Base-by-base conservation (phyloP, 1,140 invertebrate species). In the Whitmania pigra region DNA sequence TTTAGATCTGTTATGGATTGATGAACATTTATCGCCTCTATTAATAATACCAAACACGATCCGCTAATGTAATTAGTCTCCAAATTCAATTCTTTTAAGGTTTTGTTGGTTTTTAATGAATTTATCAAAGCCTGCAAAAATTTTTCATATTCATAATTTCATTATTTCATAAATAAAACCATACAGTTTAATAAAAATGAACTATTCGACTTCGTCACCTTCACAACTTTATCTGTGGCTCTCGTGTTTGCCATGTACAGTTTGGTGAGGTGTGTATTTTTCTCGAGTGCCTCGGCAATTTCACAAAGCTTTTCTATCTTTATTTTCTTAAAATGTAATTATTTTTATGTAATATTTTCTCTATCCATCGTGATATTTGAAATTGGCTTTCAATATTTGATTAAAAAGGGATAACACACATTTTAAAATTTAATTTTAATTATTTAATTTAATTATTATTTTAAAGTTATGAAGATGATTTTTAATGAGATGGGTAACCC, bases 11-110 rank as follows among this genome's bases (percentile, higher is more conserved):
- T 89, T 54, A 97, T 86, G 70, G 87, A 87, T 79, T 91, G 90
- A 76, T 90, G 91, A 76, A 88, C 88, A 73, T 94, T 87, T 76
- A 97, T 86, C 60, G 91, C 87, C 82, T 89, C 88, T 60, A 97
- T 87, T 63, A 98, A 85, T 80, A 88, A 87, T 71, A 94, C 88
- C 78, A 97, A 88, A 69, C 88, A 87, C 53, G 79, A 78, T 85
- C 85, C 78, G 89, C 90, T 83, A 80, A 97, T 89, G 82, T 93
- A 94, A 86, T 98, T 98, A 69, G 93, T 95, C 87, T 97, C 94
- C 75, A 97, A 88, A 82, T 95, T 97, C 78, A 97, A 85, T 77
- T 91, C 90, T 81, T 89, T 87, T 75, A 98, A 84, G 69, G 90
- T 88, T 79, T 88, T 88, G 85, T 96, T 97, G 75, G 88, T 88